Percentiles rank a stretch among this genome's conserved stretches.
Evolutionary conservation across 2,888 invertebrate genomes (phyloP).

Genomic region (Pogonocherus hispidulus): DNA sequence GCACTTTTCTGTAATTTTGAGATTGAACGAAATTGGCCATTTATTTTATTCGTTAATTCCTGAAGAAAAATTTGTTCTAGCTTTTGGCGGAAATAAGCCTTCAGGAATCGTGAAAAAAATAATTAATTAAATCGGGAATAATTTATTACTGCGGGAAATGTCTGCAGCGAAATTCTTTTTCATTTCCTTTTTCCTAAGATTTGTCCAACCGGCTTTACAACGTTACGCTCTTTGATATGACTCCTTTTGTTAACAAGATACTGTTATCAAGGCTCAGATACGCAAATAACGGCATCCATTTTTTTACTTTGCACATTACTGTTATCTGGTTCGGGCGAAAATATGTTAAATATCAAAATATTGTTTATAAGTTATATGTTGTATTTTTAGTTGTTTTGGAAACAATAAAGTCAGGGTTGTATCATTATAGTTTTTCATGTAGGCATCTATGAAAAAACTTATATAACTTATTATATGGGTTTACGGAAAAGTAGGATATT

Average conservation of each 20-base stretch:
- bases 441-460: no score
- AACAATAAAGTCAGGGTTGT: no score
- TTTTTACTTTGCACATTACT: no score
- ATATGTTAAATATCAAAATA: no score
- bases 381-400: no score
- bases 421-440: no score
- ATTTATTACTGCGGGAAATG: constrained; percentile 4
- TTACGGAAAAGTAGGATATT: no score
- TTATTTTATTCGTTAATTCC: background rate
- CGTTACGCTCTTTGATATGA: background rate
- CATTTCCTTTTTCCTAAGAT: background rate
- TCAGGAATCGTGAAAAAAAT: background rate
- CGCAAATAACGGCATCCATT: no score
- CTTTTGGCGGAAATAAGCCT: background rate
- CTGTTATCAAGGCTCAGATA: no score
- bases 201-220: background rate
- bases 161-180: constrained; percentile 1
- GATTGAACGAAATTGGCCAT: background rate
- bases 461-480: no score
- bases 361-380: no score
- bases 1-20: background rate
- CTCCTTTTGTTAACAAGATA: background rate
- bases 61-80: background rate
- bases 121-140: constrained; percentile 4
- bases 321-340: no score